Percentiles rank a stretch among this genome's conserved stretches.
phyloP scores from a whole-genome alignment of 2,113 vertebrate species.

The Peromyscus maniculatus region DNA sequence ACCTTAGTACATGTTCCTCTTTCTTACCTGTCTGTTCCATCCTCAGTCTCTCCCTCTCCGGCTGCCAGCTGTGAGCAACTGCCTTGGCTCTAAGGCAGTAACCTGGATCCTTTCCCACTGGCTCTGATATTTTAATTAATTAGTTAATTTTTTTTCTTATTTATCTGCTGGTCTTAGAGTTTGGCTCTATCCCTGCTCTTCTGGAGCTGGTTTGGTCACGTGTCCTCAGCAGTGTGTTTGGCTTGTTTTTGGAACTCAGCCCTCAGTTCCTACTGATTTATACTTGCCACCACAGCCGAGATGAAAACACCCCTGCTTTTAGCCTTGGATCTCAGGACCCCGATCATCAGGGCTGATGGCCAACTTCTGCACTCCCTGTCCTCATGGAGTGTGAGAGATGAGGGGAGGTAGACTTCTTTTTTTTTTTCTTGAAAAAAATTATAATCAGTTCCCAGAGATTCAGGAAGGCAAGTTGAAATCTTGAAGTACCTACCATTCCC shows the following conservation, averaged over 20 bases:
- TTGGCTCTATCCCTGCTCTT: background rate
- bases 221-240: background rate
- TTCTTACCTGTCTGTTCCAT: background rate
- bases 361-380: background rate
- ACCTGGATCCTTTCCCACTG: background rate
- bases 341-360: background rate
- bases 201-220: background rate
- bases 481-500: constrained; percentile 51
- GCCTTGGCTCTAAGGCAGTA: constrained; percentile 43
- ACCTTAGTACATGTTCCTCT: background rate
- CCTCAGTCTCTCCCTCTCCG: background rate
- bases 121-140: background rate
- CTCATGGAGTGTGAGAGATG: background rate
- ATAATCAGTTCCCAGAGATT: constrained; percentile 63
- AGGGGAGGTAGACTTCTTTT: background rate
- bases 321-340: background rate
- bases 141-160: background rate
- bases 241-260: constrained; percentile 22
- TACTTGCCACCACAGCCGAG: background rate
- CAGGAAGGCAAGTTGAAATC: constrained; percentile 70
- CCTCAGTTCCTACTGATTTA: background rate
- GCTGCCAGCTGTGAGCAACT: constrained; percentile 50
- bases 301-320: background rate
- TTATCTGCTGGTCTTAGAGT: background rate
- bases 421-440: constrained; percentile 25